Base-by-base conservation (phyloP, 2,888 invertebrate species). In the Ennomos erosarius region DNA sequence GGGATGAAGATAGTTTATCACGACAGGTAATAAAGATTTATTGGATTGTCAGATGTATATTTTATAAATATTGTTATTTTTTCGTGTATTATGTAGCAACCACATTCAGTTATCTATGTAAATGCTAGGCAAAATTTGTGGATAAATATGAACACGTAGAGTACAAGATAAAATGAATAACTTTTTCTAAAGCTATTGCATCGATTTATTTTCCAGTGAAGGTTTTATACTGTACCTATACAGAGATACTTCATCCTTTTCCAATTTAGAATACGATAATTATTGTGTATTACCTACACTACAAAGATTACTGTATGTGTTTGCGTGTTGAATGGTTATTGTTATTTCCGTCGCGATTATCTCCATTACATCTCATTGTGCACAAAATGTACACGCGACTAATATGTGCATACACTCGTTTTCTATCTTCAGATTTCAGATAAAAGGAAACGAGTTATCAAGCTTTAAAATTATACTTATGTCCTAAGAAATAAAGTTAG, bases 1-100 rank as follows among this genome's bases (percentile, higher is more conserved):
- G 91, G 1, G 95, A 94, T 64, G 95, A 94, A 78, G 95, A 95
- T 66, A 94, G 93, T 70, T 81, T 93, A 35, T 93, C 93, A 0
- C 87, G 94, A 82, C 93, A 91, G 92, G 93, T 88, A 87, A 56
- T 48, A 44, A 35, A 38, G 52, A 10, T 9, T 39, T 9, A 9
- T 26, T 35, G 10, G 5, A 44, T 3, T 38, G 4, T 10, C 1
- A 9, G 26, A 9, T 40, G 39, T 26, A 26, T 38, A 26, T 44
- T 33, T 52, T 46, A 9, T 59, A 13, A 42, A 55, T 55, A 55
- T 51, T 37, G 45, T 40, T 36, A 9, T 43, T 35, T 40, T 47
- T 49, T 37, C 16, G 42, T 50, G 16, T 35, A 13, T 39, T 40
- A 11, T 38, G 26, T 0, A 26, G 38, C 43, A 42, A 50, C 8